Evolutionary conservation across 2,113 vertebrate species (phyloP).

Genomic region (Donacobius atricapilla): DNA sequence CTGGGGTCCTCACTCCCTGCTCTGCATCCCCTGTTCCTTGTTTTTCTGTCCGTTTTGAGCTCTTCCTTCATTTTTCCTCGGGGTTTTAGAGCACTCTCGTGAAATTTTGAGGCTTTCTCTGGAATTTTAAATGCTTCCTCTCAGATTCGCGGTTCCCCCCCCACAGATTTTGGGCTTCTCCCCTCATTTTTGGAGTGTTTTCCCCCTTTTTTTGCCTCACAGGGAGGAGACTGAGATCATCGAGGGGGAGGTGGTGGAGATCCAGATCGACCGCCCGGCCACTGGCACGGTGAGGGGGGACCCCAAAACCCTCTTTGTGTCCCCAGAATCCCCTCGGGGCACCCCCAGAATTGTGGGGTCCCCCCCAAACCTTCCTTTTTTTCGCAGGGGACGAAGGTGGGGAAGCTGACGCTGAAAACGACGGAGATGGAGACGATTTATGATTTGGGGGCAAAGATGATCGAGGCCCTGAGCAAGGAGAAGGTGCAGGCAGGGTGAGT

Average conservation of each 20-base stretch:
- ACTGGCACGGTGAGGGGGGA: slow-evolving; percentile 84
- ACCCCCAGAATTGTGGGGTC: not conserved
- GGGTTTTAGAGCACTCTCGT: not conserved
- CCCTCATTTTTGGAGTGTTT: not conserved
- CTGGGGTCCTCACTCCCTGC: not conserved
- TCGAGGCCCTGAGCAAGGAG: slow-evolving; percentile 91
- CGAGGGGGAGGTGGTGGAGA: slow-evolving; percentile 93
- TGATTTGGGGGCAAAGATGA: slow-evolving; percentile 94
- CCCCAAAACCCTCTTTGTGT: not conserved
- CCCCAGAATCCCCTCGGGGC: not conserved
- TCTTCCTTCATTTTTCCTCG: rapidly evolving
- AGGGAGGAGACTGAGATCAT: slow-evolving; percentile 96
- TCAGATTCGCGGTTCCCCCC: too few species aligned
- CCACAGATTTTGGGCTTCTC: not conserved
- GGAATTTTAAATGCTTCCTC: not conserved
- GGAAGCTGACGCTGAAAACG: slow-evolving; percentile 92
- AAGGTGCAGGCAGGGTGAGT: slow-evolving; percentile 92
- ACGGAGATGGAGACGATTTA: slow-evolving; percentile 97
- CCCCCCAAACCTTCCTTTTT: not conserved
- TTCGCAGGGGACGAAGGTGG: slow-evolving; percentile 87
- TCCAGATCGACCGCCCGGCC: slow-evolving; percentile 93
- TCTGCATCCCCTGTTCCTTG: too few species aligned
- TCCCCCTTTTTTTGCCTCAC: rapidly evolving
- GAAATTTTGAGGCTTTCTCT: not conserved
- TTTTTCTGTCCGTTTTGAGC: rapidly evolving